These are phyloP conservation scores for Athetis lepigone DNA, from an alignment of 2,888 invertebrate genomes.

Conservation along the genomic window DNA sequence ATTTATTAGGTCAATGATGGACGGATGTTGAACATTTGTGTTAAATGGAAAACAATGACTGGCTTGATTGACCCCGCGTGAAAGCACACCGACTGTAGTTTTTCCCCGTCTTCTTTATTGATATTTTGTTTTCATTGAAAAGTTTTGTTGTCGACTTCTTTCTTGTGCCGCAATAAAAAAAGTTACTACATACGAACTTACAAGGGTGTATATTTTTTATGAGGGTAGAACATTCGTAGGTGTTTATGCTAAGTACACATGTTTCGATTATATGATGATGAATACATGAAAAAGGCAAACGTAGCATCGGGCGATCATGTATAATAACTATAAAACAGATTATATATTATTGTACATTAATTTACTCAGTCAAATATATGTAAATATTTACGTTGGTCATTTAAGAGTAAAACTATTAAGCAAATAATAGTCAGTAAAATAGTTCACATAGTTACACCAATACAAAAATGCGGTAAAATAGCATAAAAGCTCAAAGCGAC, in stretches of 20 bases:
- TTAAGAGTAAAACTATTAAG: not conserved
- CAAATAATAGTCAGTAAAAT: conserved; percentile 2
- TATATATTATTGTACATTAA: not conserved
- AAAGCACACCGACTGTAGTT: conserved; percentile 23
- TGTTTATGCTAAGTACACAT: conserved; percentile 1
- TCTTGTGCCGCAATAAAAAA: conserved; percentile 25
- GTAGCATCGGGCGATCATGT: not conserved
- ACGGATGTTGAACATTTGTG: conserved; percentile 66
- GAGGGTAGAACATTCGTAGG: conserved; percentile 14
- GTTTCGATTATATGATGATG: conserved; percentile 5
- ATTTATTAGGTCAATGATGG: conserved; percentile 79
- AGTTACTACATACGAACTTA: conserved; percentile 18
- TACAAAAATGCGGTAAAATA: not conserved
- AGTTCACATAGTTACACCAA: too few species aligned
- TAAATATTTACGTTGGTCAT: not conserved
- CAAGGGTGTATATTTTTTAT: conserved; percentile 18
- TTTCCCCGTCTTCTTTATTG: conserved; percentile 36
- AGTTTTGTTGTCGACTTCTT: conserved; percentile 25
- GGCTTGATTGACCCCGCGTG: conserved; percentile 57
- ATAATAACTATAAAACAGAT: not conserved
- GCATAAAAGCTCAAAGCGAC: conserved; percentile 6
- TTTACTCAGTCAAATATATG: not conserved
- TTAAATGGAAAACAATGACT: conserved; percentile 67
- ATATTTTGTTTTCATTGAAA: conserved; percentile 49
- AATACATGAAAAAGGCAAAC: not conserved